Base-by-base conservation (phyloP, 2,797 vertebrate species). In the Novumbra hubbsi region DNA sequence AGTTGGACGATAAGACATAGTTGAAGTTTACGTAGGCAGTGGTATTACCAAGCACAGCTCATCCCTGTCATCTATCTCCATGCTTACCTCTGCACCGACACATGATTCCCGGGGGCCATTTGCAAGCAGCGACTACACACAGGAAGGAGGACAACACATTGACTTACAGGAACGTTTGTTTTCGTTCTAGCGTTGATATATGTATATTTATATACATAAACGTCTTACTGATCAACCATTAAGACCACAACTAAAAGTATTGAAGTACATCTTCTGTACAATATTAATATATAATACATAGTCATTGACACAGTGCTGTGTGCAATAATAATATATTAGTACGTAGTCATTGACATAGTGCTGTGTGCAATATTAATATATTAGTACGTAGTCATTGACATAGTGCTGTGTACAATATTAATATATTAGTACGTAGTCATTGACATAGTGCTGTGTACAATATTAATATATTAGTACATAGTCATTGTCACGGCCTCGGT, bases 31-130 rank as follows among this genome's bases (percentile, higher is more conserved):
- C 7, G 4, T 57, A 0, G 55, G 55, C 55, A 57, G 55, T 11
- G 28, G 16, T 19, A 30, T 34, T 65, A 2, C 30, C 28, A 19
- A 32, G 34, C 30, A 65, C 15, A 65, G 8, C 4, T 6, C 6
- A 34, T 65, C 63, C 32, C 7, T 34, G 17, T 8, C 63, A 65
- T 32, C 19, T 65, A 19, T 65, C 11, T 8, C 30, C 11, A 49
- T 4, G 27, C 86, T 85, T 72, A 89, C 88, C 49, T 78, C 6
- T 83, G 77, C 88, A 90, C 66, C 68, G 68, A 74, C 90, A 92
- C 17, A 75, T 68, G 12, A 0, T 3, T 24, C 5, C 65, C 72
- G 5, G 1, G 0, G 0, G 8, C 21, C 65, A 14, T 52, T 15
- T 6, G 21, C 3, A 15, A 2, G 27, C 55, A 5, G 48, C 30